Percentiles rank a stretch among this genome's conserved stretches.
These are phyloP conservation scores for Acronicta alni DNA, from an alignment of 2,888 invertebrate species.

Conservation along the genomic window DNA sequence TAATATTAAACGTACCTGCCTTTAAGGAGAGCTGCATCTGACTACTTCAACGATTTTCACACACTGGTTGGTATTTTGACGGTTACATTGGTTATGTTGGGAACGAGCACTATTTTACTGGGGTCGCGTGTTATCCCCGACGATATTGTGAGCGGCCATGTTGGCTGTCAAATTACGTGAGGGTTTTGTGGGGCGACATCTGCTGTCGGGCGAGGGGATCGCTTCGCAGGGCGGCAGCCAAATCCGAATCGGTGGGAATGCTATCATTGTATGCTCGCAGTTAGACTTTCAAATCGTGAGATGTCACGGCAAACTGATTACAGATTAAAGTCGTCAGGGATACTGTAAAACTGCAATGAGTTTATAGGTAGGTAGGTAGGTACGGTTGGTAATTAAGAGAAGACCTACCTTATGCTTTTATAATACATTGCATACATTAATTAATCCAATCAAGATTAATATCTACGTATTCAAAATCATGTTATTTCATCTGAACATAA, in stretches of 20 bases:
- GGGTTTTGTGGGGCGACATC: slow-evolving; percentile 69
- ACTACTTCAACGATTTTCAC: slow-evolving; percentile 29
- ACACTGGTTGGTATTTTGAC: slow-evolving; percentile 36
- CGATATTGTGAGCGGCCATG: slow-evolving; percentile 56
- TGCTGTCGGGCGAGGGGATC: slow-evolving; percentile 63
- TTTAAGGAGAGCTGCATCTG: slow-evolving; percentile 44
- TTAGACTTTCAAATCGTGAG: slow-evolving; percentile 58
- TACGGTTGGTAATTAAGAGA: slow-evolving; percentile 31
- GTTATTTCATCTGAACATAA: too few species aligned
- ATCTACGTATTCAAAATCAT: too few species aligned
- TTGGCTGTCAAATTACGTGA: slow-evolving; percentile 60
- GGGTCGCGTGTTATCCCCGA: slow-evolving; percentile 66
- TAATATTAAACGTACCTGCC: slow-evolving; percentile 50
- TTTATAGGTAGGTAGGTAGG: slow-evolving; percentile 10
- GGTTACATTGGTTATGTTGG: slow-evolving; percentile 23
- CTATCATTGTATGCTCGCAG: slow-evolving; percentile 51
- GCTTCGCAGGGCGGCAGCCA: slow-evolving; percentile 52
- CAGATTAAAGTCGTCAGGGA: slow-evolving; percentile 45
- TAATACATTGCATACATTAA: too few species aligned
- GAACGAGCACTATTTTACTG: slow-evolving; percentile 58
- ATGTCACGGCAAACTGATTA: slow-evolving; percentile 61
- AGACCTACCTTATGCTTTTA: too few species aligned
- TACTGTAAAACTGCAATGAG: slow-evolving; percentile 45
- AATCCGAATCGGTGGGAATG: slow-evolving; percentile 46
- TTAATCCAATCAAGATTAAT: too few species aligned